Evolutionary conservation across 2,113 vertebrate genomes (phyloP), one percentile per base, ranked within the genome.

Genomic region (Numida meleagris): DNA sequence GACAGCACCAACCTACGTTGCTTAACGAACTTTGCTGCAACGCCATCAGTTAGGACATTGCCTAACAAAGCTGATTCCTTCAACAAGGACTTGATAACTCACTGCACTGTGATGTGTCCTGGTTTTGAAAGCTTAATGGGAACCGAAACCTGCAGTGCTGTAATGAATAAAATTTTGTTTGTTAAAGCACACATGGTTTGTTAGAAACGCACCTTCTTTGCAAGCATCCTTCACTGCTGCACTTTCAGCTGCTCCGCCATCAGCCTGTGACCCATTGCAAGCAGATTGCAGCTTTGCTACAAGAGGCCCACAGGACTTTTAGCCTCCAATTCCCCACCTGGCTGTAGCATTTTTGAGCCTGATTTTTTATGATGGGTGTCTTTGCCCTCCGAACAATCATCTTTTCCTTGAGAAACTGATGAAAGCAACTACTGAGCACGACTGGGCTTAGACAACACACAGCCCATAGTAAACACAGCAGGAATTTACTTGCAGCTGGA

Each of bases 211-310:
- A 12, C 34, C 2, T 34, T 79, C 34, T 25, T 73, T 3, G 58
- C 21, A 31, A 58, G 58, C 53, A 31, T 61, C 23, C 58, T 34
- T 45, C 55, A 57, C 15, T 42, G 57, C 50, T 67, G 5, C 10
- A 4, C 29, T 21, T 31, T 6, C 0, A 4, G 27, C 50, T n/a
- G 21, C 40, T 58, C 72, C 36, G 10, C 1, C 10, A 14, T 38
- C 66, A 76, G 71, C 65, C 59, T 34, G 7, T 5, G 40, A 42
- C 68, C 1, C 2, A 6, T 18, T 14, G 14, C 2, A 1, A 66
- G 45, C 1, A 0, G n/a, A 9, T 12, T 0, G 0, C 66, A 29
- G n/a, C 42, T 0, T 0, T 9, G 34, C 33, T 23, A 29, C 27
- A 12, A 16, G 7, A 58, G 29, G n/a, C 34, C 7, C 3, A 20